phyloP scores from a whole-genome alignment of 2,888 invertebrate species.

The Lepetodrilus schrolli region DNA sequence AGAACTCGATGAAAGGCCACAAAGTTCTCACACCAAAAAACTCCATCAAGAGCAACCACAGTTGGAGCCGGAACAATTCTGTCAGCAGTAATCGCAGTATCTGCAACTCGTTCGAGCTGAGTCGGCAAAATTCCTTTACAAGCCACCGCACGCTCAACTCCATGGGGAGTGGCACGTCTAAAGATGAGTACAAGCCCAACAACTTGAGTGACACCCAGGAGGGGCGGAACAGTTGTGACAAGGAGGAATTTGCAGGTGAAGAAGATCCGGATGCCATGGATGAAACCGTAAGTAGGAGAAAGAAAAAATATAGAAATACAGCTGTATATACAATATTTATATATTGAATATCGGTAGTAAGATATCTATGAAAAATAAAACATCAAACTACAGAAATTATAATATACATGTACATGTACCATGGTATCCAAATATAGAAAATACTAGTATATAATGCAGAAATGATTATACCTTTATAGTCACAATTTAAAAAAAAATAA shows the following conservation, averaged over 20 bases:
- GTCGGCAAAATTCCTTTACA: conserved; percentile 72
- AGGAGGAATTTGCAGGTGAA: conserved; percentile 50
- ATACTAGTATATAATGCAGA: no score
- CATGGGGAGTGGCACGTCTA: conserved; percentile 63
- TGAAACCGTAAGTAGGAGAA: conserved; percentile 68
- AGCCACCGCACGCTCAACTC: conserved; percentile 70
- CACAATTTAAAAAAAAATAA: no score
- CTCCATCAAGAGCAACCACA: conserved; percentile 61
- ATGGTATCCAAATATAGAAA: no score
- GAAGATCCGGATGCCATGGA: conserved; percentile 71
- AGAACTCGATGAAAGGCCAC: conserved; percentile 81
- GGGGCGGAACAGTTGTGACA: conserved; percentile 47
- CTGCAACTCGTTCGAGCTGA: conserved; percentile 66
- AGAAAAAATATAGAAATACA: no score
- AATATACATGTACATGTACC: no score
- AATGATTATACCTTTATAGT: no score
- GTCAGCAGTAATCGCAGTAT: conserved; percentile 67
- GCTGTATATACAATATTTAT: no score
- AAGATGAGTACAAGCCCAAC: conserved; percentile 71
- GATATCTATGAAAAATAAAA: no score
- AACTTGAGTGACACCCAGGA: conserved; percentile 59
- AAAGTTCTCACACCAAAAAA: conserved; percentile 65
- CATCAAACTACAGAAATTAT: no score
- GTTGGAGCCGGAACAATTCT: conserved; percentile 71
- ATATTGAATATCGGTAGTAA: no score